Percentiles rank a stretch among this genome's conserved stretches.
phyloP scores from a whole-genome alignment of 2,113 vertebrate species.

The Melanostigma gelatinosum region DNA sequence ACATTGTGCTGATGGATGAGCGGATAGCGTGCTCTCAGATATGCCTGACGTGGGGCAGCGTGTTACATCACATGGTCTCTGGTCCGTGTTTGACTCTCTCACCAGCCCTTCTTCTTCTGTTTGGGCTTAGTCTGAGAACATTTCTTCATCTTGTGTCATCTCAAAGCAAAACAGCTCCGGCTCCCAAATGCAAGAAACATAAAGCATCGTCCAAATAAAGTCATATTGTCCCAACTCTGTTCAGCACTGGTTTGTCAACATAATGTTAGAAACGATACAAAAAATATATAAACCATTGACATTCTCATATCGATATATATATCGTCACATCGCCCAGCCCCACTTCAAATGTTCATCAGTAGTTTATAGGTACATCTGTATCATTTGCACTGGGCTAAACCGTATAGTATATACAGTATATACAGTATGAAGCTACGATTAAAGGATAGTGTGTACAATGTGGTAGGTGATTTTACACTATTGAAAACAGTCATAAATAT shows the following conservation, averaged over 20 bases:
- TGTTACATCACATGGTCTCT: neutral
- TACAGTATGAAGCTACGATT: neutral
- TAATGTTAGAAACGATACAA: neutral
- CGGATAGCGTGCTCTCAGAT: too few relatives aligned
- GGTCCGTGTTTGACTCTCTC: neutral
- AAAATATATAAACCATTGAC: neutral
- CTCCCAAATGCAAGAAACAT: neutral
- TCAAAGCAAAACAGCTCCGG: neutral
- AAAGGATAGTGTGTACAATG: neutral
- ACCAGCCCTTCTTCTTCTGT: neutral
- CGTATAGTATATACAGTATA: neutral
- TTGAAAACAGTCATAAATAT: neutral
- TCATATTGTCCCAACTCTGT: neutral
- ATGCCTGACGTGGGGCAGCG: too few relatives aligned
- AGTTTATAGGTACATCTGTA: neutral
- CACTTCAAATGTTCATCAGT: neutral
- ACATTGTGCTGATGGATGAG: too few relatives aligned
- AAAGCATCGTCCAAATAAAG: neutral
- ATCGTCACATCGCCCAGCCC: too few relatives aligned
- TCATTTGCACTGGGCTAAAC: neutral
- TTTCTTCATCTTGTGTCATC: neutral
- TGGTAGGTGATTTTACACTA: neutral
- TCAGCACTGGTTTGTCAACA: too few relatives aligned
- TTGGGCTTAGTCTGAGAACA: neutral
- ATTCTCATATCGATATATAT: neutral